Evolutionary conservation across 2,797 vertebrate species (phyloP), one percentile per base, ranked within the genome.

Genomic region (Lithobates sylvaticus): DNA sequence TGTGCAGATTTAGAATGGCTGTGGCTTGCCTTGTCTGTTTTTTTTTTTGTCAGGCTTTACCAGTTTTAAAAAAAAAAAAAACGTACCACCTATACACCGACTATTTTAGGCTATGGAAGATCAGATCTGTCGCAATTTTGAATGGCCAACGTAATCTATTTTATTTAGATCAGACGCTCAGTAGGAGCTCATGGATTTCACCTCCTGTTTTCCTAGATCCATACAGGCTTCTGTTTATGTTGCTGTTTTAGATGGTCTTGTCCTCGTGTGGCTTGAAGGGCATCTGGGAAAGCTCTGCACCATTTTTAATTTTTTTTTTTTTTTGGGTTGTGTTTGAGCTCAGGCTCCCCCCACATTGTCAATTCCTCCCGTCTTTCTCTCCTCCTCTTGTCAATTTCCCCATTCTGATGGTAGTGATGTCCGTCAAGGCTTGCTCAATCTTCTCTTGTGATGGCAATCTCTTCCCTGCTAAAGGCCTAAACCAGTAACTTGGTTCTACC

Each of bases 271-370:
- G 76, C 81, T 87, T 87, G 86, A 87, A 87, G 86, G 86, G 81
- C 86, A 87, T 87, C 71, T 83, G 86, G 81, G 86, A 79, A 87
- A 87, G 86, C 86, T 83, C 86, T 87, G 86, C 86, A 87, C 86
- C 86, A 87, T 87, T 87, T 87, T 69, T 83, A 79, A 84, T 83
- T 78, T 70, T 87, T 87, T 81, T 29, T 36, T 39, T 39, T 39
- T 39, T 87, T 87, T 83, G 76, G 86, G 81, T 83, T 87, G 86
- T 87, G 81, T 87, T 87, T 75, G 86, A 75, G 39, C 81, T 81
- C 69, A 75, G 27, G 39, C 80, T 65, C 84, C 80, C 64, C 84
- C 80, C 39, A 80, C 69, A 50, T 75, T 65, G 68, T 79, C 78
- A 58, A 39, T 86, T 69, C 76, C 68, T 74, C 75, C 69, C n/a